Percentiles rank a stretch among this genome's conserved stretches.
Evolutionary conservation across 2,113 vertebrate species (phyloP).

Genomic region (Erinaceus europaeus): DNA sequence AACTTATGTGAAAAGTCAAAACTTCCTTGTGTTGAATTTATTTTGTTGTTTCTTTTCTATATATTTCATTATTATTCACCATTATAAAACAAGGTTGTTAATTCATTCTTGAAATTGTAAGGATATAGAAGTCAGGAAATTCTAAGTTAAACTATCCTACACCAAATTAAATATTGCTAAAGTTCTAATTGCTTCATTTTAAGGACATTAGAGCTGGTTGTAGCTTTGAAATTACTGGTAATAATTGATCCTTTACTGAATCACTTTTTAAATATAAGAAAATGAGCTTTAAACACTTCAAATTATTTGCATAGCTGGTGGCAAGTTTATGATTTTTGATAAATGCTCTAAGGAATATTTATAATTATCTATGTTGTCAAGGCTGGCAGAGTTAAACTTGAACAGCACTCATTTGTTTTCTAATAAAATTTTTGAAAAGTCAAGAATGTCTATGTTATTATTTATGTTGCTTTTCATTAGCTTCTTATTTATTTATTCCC

Average conservation of each 20-base stretch:
- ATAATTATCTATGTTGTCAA: not conserved
- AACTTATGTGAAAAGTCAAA: not conserved
- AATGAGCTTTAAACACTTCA: not conserved
- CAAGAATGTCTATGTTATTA: not conserved
- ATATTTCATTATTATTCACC: not conserved
- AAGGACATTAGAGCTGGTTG: not conserved
- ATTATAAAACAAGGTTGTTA: not conserved
- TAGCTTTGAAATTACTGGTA: constrained; percentile 27
- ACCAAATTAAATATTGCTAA: not conserved
- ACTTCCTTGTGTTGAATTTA: not conserved
- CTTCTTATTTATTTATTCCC: no score
- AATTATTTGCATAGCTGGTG: not conserved
- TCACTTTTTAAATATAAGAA: constrained; percentile 15
- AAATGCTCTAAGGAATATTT: not conserved
- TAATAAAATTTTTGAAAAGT: constrained; percentile 6
- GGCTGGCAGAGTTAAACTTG: constrained; percentile 2
- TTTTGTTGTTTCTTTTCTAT: not conserved
- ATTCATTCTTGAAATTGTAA: not conserved
- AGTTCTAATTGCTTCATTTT: constrained; percentile 42
- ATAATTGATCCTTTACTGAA: not conserved
- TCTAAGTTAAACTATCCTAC: constrained; percentile 1
- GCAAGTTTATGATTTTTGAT: not conserved
- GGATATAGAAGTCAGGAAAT: not conserved
- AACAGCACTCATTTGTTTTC: not conserved
- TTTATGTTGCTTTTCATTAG: no score